Evolutionary conservation across 2,113 vertebrate genomes (phyloP).

Genomic region (Paracyprichromis sp.): DNA sequence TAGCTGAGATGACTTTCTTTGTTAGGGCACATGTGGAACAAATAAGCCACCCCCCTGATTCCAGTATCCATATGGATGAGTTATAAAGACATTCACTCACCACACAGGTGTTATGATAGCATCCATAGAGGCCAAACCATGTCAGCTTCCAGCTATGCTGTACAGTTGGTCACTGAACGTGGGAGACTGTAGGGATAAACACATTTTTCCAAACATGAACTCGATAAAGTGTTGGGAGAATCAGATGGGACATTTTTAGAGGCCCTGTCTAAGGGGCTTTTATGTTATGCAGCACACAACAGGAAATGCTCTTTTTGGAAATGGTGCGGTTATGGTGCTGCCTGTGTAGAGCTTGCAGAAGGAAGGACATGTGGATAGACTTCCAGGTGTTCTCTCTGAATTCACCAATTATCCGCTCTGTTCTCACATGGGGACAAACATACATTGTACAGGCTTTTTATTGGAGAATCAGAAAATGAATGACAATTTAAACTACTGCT

Average conservation of each 20-base stretch:
- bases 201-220: neutral
- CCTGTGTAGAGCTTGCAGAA: neutral
- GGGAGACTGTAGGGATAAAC: neutral
- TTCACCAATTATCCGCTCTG: neutral
- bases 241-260: neutral
- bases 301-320: neutral
- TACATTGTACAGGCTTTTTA: neutral
- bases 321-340: neutral
- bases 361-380: neutral
- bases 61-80: neutral
- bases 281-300: neutral
- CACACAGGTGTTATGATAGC: neutral
- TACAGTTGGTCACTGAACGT: neutral
- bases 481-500: fast-evolving
- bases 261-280: neutral
- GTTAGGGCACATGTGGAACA: too few species aligned
- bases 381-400: neutral
- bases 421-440: neutral
- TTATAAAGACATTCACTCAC: neutral
- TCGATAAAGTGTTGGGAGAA: neutral
- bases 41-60: too few species aligned
- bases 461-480: fast-evolving
- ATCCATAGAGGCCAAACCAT: neutral
- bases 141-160: neutral
- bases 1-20: too few species aligned